A percentile compares a stretch with the other conserved stretches of the same genome.
These are phyloP conservation scores for Apodemus agrarius DNA, from an alignment of 2,797 vertebrate species.

Conservation along the genomic window DNA sequence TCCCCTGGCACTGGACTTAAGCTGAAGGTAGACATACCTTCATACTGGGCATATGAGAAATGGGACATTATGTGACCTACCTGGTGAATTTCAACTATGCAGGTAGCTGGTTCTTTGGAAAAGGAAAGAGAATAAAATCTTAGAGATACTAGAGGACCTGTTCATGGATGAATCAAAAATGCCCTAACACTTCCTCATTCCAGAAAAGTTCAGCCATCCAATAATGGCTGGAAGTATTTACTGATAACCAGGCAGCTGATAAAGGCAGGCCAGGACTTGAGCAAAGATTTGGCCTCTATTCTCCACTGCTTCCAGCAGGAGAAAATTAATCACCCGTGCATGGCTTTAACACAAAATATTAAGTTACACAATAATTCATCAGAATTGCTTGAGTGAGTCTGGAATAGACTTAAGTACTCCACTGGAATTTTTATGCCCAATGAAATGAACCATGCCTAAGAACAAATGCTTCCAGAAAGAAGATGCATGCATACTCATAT, in stretches of 20 bases:
- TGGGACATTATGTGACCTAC: neutral
- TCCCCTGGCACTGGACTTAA: neutral
- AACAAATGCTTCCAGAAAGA: neutral
- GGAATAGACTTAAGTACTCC: neutral
- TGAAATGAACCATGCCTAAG: neutral
- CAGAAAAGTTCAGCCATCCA: neutral
- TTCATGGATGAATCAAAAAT: neutral
- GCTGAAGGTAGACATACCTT: neutral
- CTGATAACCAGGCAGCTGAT: neutral
- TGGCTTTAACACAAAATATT: slow-evolving; percentile 20
- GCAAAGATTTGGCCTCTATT: neutral
- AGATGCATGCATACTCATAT: neutral
- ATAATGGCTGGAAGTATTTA: neutral
- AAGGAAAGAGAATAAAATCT: neutral
- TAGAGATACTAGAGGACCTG: neutral
- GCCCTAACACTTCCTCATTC: neutral
- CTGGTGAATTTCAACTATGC: neutral
- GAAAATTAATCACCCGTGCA: neutral
- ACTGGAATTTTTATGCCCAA: neutral
- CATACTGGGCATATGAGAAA: neutral
- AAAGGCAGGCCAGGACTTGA: neutral
- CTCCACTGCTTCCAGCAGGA: neutral
- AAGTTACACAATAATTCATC: neutral
- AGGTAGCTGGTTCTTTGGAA: neutral
- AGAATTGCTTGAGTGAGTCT: neutral